A percentile compares a stretch with the other conserved stretches of the same genome.
These are phyloP conservation scores for Orientallactaga bullata DNA, from an alignment of 2,113 vertebrate genomes.

Conservation along the genomic window DNA sequence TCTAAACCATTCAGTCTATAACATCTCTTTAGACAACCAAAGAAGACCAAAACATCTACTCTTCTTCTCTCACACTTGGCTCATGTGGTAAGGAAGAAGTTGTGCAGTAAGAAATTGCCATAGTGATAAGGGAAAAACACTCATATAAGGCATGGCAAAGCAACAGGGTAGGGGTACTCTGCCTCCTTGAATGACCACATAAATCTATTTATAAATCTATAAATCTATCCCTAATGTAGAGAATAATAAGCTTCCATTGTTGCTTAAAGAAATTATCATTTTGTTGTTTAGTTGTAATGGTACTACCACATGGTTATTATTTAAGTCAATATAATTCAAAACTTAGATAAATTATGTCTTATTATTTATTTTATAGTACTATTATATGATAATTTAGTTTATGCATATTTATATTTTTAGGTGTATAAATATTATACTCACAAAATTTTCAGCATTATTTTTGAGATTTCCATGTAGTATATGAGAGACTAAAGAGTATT, in stretches of 20 bases:
- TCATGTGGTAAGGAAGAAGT: background rate
- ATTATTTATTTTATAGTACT: background rate
- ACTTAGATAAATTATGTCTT: background rate
- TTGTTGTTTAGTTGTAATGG: background rate
- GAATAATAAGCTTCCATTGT: background rate
- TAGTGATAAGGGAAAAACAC: background rate
- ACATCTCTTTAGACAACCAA: background rate
- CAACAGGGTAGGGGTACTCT: background rate
- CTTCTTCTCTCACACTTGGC: background rate
- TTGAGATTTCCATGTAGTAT: background rate
- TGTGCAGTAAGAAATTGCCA: background rate
- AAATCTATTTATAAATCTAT: no score
- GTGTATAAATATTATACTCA: background rate
- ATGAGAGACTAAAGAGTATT: background rate
- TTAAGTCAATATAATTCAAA: background rate
- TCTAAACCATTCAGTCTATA: background rate
- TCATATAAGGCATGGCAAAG: background rate
- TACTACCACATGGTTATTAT: background rate
- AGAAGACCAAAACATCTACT: background rate
- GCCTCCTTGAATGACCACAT: background rate
- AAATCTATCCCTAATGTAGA: no score
- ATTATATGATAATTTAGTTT: background rate
- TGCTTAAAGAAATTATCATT: background rate
- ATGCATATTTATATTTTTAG: constrained; percentile 2
- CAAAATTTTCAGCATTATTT: background rate